Evolutionary conservation across 1,140 invertebrate genomes (phyloP).

Genomic region (Heliothis virescens): DNA sequence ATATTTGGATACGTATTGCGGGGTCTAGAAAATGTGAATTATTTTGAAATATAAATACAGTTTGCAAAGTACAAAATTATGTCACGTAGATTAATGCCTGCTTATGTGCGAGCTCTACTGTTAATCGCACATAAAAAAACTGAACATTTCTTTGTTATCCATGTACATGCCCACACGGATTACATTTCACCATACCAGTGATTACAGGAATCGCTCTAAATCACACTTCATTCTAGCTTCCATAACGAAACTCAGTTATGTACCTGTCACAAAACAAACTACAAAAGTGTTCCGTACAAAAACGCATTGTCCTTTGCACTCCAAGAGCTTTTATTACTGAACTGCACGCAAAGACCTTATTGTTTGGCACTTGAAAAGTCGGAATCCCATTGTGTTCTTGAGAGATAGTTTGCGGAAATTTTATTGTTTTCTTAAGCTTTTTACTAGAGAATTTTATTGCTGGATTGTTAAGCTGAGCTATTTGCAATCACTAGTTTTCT

Average conservation of each 20-base stretch:
- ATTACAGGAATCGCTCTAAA: not conserved
- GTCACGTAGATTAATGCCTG: no score
- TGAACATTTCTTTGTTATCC: no score
- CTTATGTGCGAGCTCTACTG: no score
- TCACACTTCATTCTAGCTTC: not conserved
- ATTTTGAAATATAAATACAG: not conserved
- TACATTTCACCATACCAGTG: no score
- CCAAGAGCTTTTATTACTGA: constrained; percentile 48
- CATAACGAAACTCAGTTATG: constrained; percentile 22
- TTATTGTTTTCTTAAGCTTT: constrained; percentile 44
- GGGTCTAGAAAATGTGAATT: not conserved
- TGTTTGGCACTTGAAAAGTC: constrained; percentile 48
- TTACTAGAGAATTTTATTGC: constrained; percentile 1
- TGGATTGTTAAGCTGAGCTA: constrained; percentile 20
- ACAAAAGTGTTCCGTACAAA: constrained; percentile 35
- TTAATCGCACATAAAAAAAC: no score
- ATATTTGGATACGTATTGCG: not conserved
- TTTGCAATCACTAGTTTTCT: constrained; percentile 36
- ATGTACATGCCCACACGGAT: no score
- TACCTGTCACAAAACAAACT: constrained; percentile 47
- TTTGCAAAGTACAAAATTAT: no score
- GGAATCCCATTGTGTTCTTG: constrained; percentile 41
- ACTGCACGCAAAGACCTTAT: constrained; percentile 43
- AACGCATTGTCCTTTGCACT: constrained; percentile 49
- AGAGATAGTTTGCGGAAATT: constrained; percentile 43